A percentile compares a stretch with the other conserved stretches of the same genome.
Evolutionary conservation across 2,888 invertebrate genomes (phyloP).

Genomic region (Drosophila mimetica): DNA sequence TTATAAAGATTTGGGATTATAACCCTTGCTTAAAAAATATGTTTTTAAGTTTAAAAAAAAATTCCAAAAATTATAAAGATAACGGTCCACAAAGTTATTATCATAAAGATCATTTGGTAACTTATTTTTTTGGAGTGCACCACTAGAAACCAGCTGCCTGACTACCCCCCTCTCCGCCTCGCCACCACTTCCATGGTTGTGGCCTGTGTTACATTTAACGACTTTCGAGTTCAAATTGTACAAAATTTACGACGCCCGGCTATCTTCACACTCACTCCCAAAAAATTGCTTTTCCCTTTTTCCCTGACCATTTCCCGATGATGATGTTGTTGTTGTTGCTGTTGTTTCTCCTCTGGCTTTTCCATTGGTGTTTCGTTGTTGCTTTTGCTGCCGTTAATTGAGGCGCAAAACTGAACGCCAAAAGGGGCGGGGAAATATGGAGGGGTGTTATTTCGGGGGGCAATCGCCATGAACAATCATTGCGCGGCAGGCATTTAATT

Average conservation of each 20-base stretch:
- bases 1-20: no score
- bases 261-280: constrained; percentile 62
- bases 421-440: constrained; percentile 21
- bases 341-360: constrained; percentile 15
- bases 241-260: constrained; percentile 71
- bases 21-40: no score
- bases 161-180: not conserved
- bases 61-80: no score
- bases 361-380: constrained; percentile 23
- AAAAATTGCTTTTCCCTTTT: constrained; percentile 43
- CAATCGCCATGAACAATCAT: constrained; percentile 52
- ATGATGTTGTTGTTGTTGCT: constrained; percentile 20
- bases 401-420: constrained; percentile 62
- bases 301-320: constrained; percentile 11
- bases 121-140: not conserved
- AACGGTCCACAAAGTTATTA: no score
- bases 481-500: constrained; percentile 68
- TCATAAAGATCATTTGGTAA: no score
- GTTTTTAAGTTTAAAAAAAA: no score
- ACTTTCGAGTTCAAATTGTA: constrained; percentile 76
- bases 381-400: constrained; percentile 70
- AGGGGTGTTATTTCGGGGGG: not conserved
- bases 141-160: constrained; percentile 30
- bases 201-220: constrained; percentile 74
- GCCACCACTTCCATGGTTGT: constrained; percentile 33